A percentile compares a stretch with the other conserved stretches of the same genome.
phyloP scores from a whole-genome alignment of 2,797 vertebrate species.

The Brachyalestes nurse region DNA sequence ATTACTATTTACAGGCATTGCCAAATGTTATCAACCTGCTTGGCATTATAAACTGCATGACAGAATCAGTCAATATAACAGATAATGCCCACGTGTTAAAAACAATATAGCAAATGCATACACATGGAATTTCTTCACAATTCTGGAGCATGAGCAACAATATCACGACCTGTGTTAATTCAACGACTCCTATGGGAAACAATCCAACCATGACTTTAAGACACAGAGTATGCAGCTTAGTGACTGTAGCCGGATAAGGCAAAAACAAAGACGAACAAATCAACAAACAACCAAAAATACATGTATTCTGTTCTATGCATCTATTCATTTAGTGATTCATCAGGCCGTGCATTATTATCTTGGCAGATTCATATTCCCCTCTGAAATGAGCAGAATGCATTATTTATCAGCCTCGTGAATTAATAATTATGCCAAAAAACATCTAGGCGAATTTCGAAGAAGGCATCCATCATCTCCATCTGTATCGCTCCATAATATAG shows the following conservation, averaged over 20 bases:
- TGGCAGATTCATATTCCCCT: slow-evolving; percentile 24
- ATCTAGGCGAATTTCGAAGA: slow-evolving; percentile 5
- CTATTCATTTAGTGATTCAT: slow-evolving; percentile 12
- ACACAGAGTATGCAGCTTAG: not conserved
- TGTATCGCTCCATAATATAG: not conserved
- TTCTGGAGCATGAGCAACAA: not conserved
- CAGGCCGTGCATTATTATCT: not conserved
- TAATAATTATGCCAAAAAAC: slow-evolving; percentile 18
- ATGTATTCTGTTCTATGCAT: not conserved
- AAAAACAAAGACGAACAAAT: not conserved
- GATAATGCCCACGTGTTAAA: not conserved
- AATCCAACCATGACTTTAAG: not conserved
- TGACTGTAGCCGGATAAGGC: not conserved
- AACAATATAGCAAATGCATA: not conserved
- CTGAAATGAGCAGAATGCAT: slow-evolving; percentile 13
- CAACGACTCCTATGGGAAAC: not conserved
- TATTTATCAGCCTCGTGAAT: slow-evolving; percentile 25
- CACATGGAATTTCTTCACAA: not conserved
- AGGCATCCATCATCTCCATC: slow-evolving; percentile 1
- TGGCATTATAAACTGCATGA: not conserved
- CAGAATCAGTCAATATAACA: not conserved
- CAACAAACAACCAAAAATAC: not conserved
- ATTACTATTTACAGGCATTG: not conserved
- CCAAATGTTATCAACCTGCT: not conserved
- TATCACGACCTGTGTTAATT: not conserved